phyloP scores from a whole-genome alignment of 2,888 invertebrate species.

The Thymelicus sylvestris region DNA sequence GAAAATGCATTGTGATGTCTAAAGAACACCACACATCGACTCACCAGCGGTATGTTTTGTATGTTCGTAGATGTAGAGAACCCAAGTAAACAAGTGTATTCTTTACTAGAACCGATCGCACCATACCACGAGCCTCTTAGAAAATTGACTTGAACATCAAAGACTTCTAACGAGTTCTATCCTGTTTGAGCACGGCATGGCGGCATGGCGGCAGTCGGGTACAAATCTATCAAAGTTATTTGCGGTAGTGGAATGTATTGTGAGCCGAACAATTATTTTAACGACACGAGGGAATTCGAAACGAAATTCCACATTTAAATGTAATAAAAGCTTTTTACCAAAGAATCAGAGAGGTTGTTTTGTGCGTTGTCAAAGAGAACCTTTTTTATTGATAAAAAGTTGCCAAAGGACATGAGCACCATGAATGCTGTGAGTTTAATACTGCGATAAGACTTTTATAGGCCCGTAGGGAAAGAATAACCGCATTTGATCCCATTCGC shows the following conservation, averaged over 20 bases:
- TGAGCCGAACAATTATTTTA: slow-evolving; percentile 20
- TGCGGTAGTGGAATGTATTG: slow-evolving; percentile 25
- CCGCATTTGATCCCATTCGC: no score
- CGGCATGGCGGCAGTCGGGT: not conserved
- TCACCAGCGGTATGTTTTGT: no score
- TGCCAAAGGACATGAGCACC: not conserved
- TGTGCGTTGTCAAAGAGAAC: not conserved
- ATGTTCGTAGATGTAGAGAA: not conserved
- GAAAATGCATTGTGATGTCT: no score
- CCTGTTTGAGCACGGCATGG: slow-evolving; percentile 8
- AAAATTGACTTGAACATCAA: slow-evolving; percentile 20
- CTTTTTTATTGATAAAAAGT: slow-evolving; percentile 1
- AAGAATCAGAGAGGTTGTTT: not conserved
- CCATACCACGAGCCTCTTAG: not conserved
- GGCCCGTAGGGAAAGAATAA: not conserved
- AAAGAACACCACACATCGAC: no score
- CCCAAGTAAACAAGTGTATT: not conserved
- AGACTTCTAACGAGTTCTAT: slow-evolving; percentile 22
- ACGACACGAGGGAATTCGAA: slow-evolving; percentile 2
- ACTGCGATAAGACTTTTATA: not conserved
- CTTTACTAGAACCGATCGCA: not conserved
- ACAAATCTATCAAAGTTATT: slow-evolving; percentile 26
- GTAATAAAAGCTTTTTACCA: slow-evolving; percentile 1
- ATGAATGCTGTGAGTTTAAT: not conserved
- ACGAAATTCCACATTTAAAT: slow-evolving; percentile 2